Conservation (phyloP, 2,113 vertebrate species). For the Leptodactylus fuscus region DNA sequence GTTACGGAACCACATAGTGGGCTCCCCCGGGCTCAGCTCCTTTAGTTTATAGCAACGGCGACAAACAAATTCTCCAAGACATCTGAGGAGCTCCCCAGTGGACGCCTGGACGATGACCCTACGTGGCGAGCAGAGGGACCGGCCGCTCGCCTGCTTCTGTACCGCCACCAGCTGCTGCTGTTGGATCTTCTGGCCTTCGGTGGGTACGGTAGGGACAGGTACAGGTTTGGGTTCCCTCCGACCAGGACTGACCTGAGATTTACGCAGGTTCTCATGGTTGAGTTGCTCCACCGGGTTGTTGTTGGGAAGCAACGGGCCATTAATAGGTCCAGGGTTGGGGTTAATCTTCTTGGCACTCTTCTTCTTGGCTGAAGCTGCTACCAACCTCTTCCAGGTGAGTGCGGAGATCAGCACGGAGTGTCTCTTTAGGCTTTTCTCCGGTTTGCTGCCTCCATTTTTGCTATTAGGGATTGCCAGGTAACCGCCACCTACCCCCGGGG, state of each 20-base stretch:
- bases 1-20: slow-evolving; percentile 94
- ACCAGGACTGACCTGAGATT: slow-evolving; percentile 66
- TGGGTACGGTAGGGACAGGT: slow-evolving; percentile 81
- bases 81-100: slow-evolving; percentile 93
- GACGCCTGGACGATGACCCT: slow-evolving; percentile 93
- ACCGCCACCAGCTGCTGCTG: slow-evolving; percentile 74
- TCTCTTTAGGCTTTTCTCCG: slow-evolving; percentile 86
- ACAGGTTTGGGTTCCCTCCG: slow-evolving; percentile 77
- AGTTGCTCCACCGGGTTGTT: slow-evolving; percentile 75
- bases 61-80: slow-evolving; percentile 93
- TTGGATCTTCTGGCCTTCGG: slow-evolving; percentile 68
- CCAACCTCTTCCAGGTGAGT: slow-evolving; percentile 88
- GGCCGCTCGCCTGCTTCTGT: slow-evolving; percentile 74
- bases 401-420: slow-evolving; percentile 88
- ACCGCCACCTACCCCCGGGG: slow-evolving; percentile 58
- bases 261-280: slow-evolving; percentile 78
- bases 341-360: slow-evolving; percentile 91
- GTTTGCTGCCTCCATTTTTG: slow-evolving; percentile 62
- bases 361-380: slow-evolving; percentile 87
- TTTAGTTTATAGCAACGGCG: slow-evolving; percentile 91
- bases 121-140: slow-evolving; percentile 79
- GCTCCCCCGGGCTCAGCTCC: slow-evolving; percentile 87
- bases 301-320: slow-evolving; percentile 70
- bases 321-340: slow-evolving; percentile 76
- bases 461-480: slow-evolving; percentile 61